A percentile compares a stretch with the other conserved stretches of the same genome.
phyloP scores from a whole-genome alignment of 2,113 vertebrate genomes.

The Jaculus jaculus region DNA sequence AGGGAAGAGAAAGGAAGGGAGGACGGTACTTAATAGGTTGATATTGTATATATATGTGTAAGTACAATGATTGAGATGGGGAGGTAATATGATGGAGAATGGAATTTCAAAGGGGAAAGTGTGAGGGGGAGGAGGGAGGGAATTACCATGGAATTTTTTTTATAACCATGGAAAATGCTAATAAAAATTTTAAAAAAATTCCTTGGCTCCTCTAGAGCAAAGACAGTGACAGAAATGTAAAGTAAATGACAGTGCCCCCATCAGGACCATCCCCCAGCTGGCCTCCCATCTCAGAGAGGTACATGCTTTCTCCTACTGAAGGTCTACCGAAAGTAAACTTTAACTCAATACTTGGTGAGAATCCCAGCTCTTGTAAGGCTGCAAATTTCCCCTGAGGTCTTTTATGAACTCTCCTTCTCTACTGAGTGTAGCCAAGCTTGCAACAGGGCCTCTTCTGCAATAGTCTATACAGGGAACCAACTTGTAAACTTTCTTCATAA shows the following conservation, averaged over 20 bases:
- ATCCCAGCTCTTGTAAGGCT: conserved; percentile 28
- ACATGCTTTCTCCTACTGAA: not conserved
- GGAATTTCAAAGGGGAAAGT: too few species aligned
- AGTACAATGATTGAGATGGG: too few species aligned
- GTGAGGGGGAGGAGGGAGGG: too few species aligned
- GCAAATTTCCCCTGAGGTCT: conserved; percentile 12
- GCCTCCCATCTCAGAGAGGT: not conserved
- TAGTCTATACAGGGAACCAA: conserved; percentile 17
- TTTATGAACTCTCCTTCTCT: conserved; percentile 3
- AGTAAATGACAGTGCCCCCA: not conserved
- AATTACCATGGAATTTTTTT: too few species aligned
- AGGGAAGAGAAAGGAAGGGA: too few species aligned
- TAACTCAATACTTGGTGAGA: conserved; percentile 36
- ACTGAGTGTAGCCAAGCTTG: not conserved
- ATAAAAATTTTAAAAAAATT: too few species aligned
- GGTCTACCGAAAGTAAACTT: not conserved
- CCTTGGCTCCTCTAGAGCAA: not conserved
- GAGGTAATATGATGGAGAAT: too few species aligned
- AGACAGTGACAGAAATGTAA: not conserved
- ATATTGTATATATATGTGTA: too few species aligned
- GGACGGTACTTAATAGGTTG: too few species aligned
- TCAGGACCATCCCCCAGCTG: not conserved
- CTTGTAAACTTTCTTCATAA: conserved; percentile 40
- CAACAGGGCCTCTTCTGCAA: not conserved
- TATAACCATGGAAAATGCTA: too few species aligned